A percentile compares a stretch with the other conserved stretches of the same genome.
Conservation (phyloP, 2,888 invertebrate species). For the Pachymerium ferrugineum region DNA sequence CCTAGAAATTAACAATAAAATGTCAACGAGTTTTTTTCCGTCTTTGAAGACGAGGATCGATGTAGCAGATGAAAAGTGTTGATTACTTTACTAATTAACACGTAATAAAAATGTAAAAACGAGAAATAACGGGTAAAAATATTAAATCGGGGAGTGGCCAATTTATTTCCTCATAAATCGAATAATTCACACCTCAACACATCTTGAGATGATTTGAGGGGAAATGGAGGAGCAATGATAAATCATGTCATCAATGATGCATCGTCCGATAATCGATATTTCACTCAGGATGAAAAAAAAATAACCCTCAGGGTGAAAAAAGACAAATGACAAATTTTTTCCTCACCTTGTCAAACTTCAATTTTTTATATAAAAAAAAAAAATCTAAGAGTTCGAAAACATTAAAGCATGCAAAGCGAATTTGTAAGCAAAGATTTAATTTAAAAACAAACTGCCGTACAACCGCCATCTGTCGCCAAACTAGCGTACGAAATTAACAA, state of each 20-base stretch:
- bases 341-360: no score
- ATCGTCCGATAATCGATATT: conserved; percentile 9
- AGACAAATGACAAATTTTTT: no score
- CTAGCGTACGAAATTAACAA: neutral
- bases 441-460: no score
- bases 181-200: conserved; percentile 24
- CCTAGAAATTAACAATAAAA: conserved; percentile 3
- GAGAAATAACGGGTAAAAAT: no score
- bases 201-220: neutral
- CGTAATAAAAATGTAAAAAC: neutral
- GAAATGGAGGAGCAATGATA: neutral
- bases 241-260: conserved; percentile 25
- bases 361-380: no score
- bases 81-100: no score
- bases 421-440: no score
- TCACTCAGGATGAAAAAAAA: neutral
- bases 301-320: neutral
- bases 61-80: no score
- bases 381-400: no score
- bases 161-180: neutral
- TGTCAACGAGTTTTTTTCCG: neutral
- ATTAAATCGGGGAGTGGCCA: neutral
- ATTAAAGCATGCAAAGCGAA: no score
- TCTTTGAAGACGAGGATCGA: no score
- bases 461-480: neutral